A percentile compares a stretch with the other conserved stretches of the same genome.
These are phyloP conservation scores for Campoplex nolae DNA, from an alignment of 2,888 invertebrate species.

Conservation along the genomic window DNA sequence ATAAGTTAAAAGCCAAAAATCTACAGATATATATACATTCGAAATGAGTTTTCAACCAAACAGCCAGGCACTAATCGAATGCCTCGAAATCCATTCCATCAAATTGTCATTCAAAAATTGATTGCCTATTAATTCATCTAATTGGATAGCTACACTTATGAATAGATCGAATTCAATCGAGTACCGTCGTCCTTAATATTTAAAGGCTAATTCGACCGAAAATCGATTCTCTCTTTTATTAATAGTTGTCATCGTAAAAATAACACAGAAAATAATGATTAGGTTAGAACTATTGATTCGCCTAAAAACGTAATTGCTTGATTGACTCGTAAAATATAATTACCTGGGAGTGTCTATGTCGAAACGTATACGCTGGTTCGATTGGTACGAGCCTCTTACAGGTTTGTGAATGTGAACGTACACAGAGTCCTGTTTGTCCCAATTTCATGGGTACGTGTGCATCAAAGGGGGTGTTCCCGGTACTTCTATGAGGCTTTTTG, in stretches of 20 bases:
- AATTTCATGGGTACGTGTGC: constrained; percentile 48
- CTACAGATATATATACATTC: neutral
- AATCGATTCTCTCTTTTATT: too few relatives aligned
- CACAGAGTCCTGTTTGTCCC: constrained; percentile 18
- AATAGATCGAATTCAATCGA: neutral
- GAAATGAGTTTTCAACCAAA: too few relatives aligned
- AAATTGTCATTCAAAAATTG: neutral
- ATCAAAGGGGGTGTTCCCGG: constrained; percentile 41
- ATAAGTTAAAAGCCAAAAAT: neutral
- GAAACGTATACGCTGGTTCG: neutral
- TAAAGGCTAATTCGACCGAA: too few relatives aligned
- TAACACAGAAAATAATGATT: neutral
- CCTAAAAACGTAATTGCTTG: neutral
- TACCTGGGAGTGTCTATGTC: neutral
- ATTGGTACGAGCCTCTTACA: neutral
- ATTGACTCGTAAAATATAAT: neutral
- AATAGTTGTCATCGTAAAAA: too few relatives aligned
- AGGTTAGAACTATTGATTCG: neutral
- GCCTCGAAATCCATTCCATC: neutral
- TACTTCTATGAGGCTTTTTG: constrained; percentile 53
- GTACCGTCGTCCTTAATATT: neutral
- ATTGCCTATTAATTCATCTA: neutral
- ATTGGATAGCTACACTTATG: neutral
- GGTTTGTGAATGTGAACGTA: neutral
- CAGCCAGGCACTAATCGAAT: too few relatives aligned